phyloP scores from a whole-genome alignment of 2,888 invertebrate genomes.

The Fragum fragum region DNA sequence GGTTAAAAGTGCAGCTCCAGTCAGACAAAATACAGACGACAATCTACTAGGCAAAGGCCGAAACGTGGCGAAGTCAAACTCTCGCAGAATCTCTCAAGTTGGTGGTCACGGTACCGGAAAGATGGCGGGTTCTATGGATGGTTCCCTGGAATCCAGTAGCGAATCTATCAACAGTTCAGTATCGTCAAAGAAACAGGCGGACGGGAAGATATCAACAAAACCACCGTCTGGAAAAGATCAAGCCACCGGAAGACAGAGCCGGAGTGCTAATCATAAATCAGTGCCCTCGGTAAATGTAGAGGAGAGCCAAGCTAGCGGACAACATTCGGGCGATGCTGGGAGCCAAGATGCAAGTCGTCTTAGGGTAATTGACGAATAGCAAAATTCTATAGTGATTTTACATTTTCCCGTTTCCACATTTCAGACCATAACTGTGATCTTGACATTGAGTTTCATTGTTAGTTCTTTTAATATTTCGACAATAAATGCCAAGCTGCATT shows the following conservation, averaged over 20 bases:
- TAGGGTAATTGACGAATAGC: slow-evolving; percentile 40
- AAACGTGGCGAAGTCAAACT: slow-evolving; percentile 47
- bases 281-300: slow-evolving; percentile 59
- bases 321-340: background rate
- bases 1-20: slow-evolving; percentile 62
- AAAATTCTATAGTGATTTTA: background rate
- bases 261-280: slow-evolving; percentile 57
- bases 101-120: slow-evolving; percentile 56
- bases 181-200: slow-evolving; percentile 71
- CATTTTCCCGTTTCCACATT: no score
- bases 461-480: background rate
- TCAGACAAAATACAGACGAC: slow-evolving; percentile 62
- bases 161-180: slow-evolving; percentile 74
- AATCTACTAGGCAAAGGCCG: slow-evolving; percentile 46
- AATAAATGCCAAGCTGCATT: slow-evolving; percentile 8
- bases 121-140: slow-evolving; percentile 66
- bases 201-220: slow-evolving; percentile 46
- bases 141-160: slow-evolving; percentile 71
- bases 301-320: slow-evolving; percentile 18
- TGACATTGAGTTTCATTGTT: background rate
- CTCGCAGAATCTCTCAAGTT: slow-evolving; percentile 63
- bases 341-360: slow-evolving; percentile 34
- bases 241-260: slow-evolving; percentile 59
- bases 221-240: slow-evolving; percentile 34
- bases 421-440: background rate